phyloP scores from a whole-genome alignment of 2,797 vertebrate species.

The Holocentrus rufus region DNA sequence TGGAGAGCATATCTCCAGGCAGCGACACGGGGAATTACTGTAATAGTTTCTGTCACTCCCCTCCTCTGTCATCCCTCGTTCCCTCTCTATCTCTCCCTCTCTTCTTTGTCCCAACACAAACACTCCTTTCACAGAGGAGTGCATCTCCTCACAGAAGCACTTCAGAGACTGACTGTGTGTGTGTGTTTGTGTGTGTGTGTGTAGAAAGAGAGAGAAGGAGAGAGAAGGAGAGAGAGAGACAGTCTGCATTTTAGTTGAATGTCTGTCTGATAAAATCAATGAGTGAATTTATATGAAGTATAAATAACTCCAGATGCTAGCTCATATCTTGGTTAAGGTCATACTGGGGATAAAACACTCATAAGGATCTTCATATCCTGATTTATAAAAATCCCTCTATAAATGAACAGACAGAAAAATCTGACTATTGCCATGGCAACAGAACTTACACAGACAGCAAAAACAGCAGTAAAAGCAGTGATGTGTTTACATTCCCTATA shows the following conservation, averaged over 20 bases:
- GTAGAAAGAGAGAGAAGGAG: background rate
- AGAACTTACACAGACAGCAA: background rate
- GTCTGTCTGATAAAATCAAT: constrained; percentile 27
- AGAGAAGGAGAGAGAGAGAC: background rate
- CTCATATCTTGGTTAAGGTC: background rate
- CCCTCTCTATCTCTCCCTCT: constrained; percentile 48
- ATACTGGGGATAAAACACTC: background rate
- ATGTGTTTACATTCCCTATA: background rate
- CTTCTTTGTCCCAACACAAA: constrained; percentile 67
- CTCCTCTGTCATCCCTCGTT: constrained; percentile 60
- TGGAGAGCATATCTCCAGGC: constrained; percentile 73
- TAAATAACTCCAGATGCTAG: constrained; percentile 3
- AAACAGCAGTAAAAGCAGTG: no score
- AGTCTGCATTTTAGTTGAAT: constrained; percentile 13
- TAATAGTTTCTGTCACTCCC: constrained; percentile 76
- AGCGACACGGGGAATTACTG: constrained; percentile 74
- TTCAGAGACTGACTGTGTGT: constrained; percentile 52
- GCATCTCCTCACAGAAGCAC: constrained; percentile 54
- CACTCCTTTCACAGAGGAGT: constrained; percentile 54
- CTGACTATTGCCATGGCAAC: background rate
- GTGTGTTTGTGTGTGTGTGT: constrained; percentile 8
- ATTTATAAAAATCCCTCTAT: background rate
- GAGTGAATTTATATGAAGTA: constrained; percentile 16
- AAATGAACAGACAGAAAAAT: background rate
- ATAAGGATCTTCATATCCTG: background rate